Evolutionary conservation across 2,888 invertebrate species (phyloP).

Genomic region (Nineta flava): DNA sequence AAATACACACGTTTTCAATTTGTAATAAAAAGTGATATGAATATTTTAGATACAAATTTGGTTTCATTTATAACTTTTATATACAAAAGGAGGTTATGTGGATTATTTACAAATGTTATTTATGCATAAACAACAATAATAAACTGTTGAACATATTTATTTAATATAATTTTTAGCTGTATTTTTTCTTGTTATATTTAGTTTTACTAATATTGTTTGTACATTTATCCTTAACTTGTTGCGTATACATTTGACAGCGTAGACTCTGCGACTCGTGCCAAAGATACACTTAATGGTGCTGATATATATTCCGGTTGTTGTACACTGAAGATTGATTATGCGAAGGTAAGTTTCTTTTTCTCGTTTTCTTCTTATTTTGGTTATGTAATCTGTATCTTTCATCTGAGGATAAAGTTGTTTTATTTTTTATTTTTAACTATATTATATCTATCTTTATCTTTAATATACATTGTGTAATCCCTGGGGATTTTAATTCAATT

Average conservation of each 20-base stretch:
- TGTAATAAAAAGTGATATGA: too few species aligned
- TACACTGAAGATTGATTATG: conserved; percentile 96
- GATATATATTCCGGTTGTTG: conserved; percentile 99
- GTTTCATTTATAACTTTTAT: too few species aligned
- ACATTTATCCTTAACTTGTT: conserved; percentile 38
- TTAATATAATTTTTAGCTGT: not conserved
- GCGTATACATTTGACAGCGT: conserved; percentile 71
- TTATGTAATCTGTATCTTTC: not conserved
- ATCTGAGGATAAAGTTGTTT: not conserved
- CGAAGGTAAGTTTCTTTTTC: conserved; percentile 61
- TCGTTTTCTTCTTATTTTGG: not conserved
- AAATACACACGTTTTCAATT: too few species aligned
- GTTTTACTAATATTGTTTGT: not conserved
- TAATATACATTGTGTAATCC: too few species aligned
- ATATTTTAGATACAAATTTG: too few species aligned
- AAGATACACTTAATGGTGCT: conserved; percentile 90
- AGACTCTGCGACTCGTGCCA: conserved; percentile 86
- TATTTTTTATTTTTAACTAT: not conserved
- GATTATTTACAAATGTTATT: too few species aligned
- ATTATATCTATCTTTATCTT: too few species aligned
- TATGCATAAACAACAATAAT: too few species aligned
- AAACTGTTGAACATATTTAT: not conserved
- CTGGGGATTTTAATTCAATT: too few species aligned
- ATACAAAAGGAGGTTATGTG: too few species aligned
- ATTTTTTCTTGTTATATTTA: not conserved